phyloP scores from a whole-genome alignment of 1,140 invertebrate species.

The Drusus annulatus region DNA sequence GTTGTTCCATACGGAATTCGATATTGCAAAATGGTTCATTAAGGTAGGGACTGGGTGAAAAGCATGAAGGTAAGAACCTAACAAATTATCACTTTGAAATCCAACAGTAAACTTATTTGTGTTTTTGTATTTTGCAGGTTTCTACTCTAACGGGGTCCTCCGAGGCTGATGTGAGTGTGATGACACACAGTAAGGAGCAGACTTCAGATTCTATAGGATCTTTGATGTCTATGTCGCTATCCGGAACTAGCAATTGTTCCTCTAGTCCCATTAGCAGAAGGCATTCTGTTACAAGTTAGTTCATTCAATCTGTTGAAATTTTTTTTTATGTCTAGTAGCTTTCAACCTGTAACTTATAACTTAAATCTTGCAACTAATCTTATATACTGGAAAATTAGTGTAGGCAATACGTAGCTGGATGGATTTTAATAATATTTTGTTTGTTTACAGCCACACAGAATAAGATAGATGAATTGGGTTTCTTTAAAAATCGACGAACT shows the following conservation, averaged over 20 bases:
- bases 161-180: constrained; percentile 74
- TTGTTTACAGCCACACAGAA: constrained; percentile 64
- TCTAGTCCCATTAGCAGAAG: constrained; percentile 84
- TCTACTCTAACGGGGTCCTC: constrained; percentile 89
- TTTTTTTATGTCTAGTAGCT: not conserved
- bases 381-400: no score
- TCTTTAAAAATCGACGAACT: constrained; percentile 82
- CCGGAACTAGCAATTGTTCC: constrained; percentile 82
- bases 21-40: no score
- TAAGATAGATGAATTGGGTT: constrained; percentile 76
- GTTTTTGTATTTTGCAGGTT: constrained; percentile 62
- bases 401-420: no score
- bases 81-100: no score
- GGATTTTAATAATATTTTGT: not conserved
- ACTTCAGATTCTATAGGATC: constrained; percentile 83
- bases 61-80: no score
- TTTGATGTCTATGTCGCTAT: constrained; percentile 84
- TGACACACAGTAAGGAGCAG: constrained; percentile 71
- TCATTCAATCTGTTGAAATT: not conserved
- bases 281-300: constrained; percentile 86
- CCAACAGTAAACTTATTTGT: no score
- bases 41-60: no score
- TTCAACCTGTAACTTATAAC: not conserved
- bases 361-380: not conserved
- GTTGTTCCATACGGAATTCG: no score